Evolutionary conservation across 2,888 invertebrate species (phyloP), one percentile per base, ranked within the genome.

Genomic region (Therioaphis trifolii): DNA sequence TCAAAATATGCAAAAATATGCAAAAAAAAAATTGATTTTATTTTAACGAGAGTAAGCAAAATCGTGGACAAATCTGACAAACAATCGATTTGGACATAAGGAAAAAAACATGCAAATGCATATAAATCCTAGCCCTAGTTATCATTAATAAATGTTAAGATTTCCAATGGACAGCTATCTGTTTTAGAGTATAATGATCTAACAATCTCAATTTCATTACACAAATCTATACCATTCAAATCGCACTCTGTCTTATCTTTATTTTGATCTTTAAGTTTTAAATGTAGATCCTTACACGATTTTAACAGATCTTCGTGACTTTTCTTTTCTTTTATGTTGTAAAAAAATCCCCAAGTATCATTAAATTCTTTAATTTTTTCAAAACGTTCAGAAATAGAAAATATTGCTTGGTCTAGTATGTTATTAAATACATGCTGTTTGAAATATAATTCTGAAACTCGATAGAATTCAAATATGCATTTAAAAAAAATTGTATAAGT

Each of bases 401-500:
- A 12, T 68, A 68, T 40, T 40, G 12, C 68, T 40, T 68, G 40
- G 66, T 68, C 40, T 35, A 63, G 35, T 63, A 66, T 66, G 35
- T 66, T 66, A 66, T 66, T 66, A 2, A 66, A 66, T 66, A 66
- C 63, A 35, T n/a, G 2, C n/a, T 66, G 63, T 66, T 66, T 66
- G 35, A 66, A 66, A 35, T 66, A n/a, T 40, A 68, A 68, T 68
- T 40, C 40, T 40, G 68, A 9, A n/a, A n/a, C n/a, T n/a, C n/a
- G n/a, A n/a, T n/a, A n/a, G n/a, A n/a, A n/a, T n/a, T n/a, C n/a
- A n/a, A n/a, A n/a, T n/a, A n/a, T n/a, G n/a, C n/a, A n/a, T n/a
- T n/a, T n/a, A n/a, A n/a, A n/a, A n/a, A n/a, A n/a, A n/a, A n/a
- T n/a, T n/a, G n/a, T n/a, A n/a, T n/a, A n/a, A n/a, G n/a, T n/a